phyloP scores from a whole-genome alignment of 2,888 invertebrate species.

The Morinoia aosen region DNA sequence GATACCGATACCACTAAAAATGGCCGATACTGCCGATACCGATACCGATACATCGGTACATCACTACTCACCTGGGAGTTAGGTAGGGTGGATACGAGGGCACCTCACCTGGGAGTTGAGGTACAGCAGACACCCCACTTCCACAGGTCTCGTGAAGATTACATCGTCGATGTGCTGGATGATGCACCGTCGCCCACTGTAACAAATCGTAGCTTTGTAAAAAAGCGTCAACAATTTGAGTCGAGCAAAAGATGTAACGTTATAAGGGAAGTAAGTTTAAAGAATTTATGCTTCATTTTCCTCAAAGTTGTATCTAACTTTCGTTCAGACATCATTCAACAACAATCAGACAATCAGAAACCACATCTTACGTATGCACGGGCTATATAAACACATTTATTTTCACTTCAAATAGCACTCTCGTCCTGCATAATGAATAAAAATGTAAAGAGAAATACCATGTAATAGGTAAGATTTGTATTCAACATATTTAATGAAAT shows the following conservation, averaged over 20 bases:
- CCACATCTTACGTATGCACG: too few species aligned
- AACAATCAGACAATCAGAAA: too few species aligned
- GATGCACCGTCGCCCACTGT: slow-evolving; percentile 75
- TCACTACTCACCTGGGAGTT: too few species aligned
- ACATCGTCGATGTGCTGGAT: slow-evolving; percentile 81
- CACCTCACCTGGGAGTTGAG: slow-evolving; percentile 78
- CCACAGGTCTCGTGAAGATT: slow-evolving; percentile 80
- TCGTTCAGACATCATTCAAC: neutral
- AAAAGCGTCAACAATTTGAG: neutral
- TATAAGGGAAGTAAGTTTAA: neutral
- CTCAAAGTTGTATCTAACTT: neutral
- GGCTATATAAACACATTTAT: too few species aligned
- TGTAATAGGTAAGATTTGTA: too few species aligned
- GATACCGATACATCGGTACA: too few species aligned
- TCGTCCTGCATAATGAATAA: too few species aligned
- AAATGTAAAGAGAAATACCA: too few species aligned
- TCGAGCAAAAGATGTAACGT: neutral
- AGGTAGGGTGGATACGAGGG: neutral
- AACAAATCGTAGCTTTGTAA: slow-evolving; percentile 42
- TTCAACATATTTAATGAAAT: too few species aligned
- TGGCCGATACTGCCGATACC: too few species aligned
- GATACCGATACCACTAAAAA: too few species aligned
- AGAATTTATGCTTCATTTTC: neutral
- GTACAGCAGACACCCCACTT: slow-evolving; percentile 80
- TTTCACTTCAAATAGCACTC: too few species aligned